Conservation (phyloP, 2,888 invertebrate species). For the Polymixis flavicincta region DNA sequence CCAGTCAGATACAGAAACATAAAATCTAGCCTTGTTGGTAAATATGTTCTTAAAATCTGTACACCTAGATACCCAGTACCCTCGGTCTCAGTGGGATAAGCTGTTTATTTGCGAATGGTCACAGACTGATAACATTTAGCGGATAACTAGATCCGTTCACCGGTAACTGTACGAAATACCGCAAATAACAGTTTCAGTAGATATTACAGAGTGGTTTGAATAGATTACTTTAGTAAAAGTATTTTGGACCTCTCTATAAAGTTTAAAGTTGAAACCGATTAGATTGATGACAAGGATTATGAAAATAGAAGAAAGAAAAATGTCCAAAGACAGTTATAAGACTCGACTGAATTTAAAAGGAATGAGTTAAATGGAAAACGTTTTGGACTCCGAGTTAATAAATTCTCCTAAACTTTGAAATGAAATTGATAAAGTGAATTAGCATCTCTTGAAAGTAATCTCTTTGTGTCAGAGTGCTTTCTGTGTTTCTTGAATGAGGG, state of each 20-base stretch:
- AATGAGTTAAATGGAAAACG: conserved; percentile 56
- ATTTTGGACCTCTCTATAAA: conserved; percentile 3
- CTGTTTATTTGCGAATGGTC: conserved; percentile 32
- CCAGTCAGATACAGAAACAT: background rate
- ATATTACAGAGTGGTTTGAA: background rate
- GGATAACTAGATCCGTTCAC: conserved; percentile 23
- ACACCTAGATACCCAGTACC: background rate
- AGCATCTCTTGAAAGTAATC: conserved; percentile 56
- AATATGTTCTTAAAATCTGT: conserved; percentile 13
- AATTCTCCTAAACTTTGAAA: conserved; percentile 53
- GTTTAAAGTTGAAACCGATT: conserved; percentile 9
- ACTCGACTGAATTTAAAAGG: conserved; percentile 46
- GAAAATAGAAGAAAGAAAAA: conserved; percentile 46
- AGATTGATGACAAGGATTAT: conserved; percentile 47
- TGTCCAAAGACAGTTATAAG: conserved; percentile 33
- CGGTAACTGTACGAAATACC: conserved; percentile 10
- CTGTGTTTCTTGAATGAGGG: conserved; percentile 33
- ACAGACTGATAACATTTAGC: conserved; percentile 31
- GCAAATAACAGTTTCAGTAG: background rate
- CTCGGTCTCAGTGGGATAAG: conserved; percentile 11
- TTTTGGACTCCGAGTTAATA: conserved; percentile 54
- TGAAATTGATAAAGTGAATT: conserved; percentile 61
- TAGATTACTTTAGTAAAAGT: conserved; percentile 14
- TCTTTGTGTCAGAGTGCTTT: conserved; percentile 39
- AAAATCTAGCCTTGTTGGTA: conserved; percentile 10